Evolutionary conservation across 2,888 invertebrate species (phyloP), one percentile per base, ranked within the genome.

Genomic region (Dichetophora obliterata): DNA sequence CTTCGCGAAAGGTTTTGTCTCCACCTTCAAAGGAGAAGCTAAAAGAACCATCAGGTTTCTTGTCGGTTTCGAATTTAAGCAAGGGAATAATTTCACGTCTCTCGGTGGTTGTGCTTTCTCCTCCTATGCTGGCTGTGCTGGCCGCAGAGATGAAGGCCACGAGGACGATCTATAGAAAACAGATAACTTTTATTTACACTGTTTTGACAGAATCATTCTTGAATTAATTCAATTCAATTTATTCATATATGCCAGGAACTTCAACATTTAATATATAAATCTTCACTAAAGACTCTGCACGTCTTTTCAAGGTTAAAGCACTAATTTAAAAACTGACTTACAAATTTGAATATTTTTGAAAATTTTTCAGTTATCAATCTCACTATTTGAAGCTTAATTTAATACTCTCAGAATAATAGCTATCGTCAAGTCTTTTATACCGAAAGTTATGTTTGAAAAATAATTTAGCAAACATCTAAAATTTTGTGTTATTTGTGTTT

Each of bases 41-140:
- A 79, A 88, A 89, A 0, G 87, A 87, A 3, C 88, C 88, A 78
- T 89, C 85, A 16, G 85, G 80, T 0, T 81, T 61, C 75, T 84
- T 84, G 19, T 82, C 83, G 3, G 82, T 80, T 68, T 85, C 86
- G 71, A 82, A 88, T 0, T 72, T 81, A 6, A 88, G 57, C 27
- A 88, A 75, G 0, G 85, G 81, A 27, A 88, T 78, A 19, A 85
- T 75, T 43, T 82, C 82, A 1, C 76, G 82, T 74, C 80, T 86
- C 76, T 84, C 84, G 3, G 85, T 84, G 5, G 79, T 57, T 63
- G 80, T 14, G 61, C 66, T 48, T n/a, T 82, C 81, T 75, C 82
- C 66, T 43, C 82, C 80, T 78, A 85, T 77, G 75, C 83, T 84
- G 72, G 83, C 86, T 4, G 83, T 83, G 73, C 76, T 81, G 24